A percentile compares a stretch with the other conserved stretches of the same genome.
Conservation (phyloP, 1,140 invertebrate species). For the Zophobas morio region DNA sequence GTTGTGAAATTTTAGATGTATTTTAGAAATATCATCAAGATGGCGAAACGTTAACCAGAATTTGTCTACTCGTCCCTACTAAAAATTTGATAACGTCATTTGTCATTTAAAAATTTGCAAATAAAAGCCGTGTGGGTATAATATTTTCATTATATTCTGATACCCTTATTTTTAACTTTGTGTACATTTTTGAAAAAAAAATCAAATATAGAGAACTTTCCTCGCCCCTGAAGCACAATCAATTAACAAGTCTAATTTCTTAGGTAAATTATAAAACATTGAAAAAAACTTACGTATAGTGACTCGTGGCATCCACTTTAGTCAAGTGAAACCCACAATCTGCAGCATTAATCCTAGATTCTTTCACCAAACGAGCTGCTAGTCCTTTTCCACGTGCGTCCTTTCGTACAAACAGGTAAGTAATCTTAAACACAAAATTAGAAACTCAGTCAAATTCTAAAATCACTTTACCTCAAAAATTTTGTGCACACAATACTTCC, state of each 20-base stretch:
- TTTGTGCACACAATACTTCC: constrained; percentile 63
- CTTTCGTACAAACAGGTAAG: constrained; percentile 65
- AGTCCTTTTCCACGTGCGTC: constrained; percentile 64
- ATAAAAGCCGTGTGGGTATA: too few species aligned
- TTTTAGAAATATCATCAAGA: too few species aligned
- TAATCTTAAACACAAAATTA: constrained; percentile 56
- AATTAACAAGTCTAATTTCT: not conserved
- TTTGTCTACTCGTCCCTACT: too few species aligned
- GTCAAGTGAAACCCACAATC: constrained; percentile 67
- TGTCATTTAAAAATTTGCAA: too few species aligned
- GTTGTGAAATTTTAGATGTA: too few species aligned
- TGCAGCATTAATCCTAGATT: constrained; percentile 66
- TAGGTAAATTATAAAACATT: not conserved
- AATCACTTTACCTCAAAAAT: constrained; percentile 66
- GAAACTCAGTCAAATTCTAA: not conserved
- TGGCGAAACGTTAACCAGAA: too few species aligned
- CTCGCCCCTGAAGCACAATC: too few species aligned
- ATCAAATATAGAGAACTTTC: too few species aligned
- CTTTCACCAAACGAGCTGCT: constrained; percentile 63
- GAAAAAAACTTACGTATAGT: constrained; percentile 54
- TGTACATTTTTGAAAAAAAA: too few species aligned
- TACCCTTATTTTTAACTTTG: too few species aligned
- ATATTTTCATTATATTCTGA: too few species aligned
- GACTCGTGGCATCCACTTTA: constrained; percentile 68
- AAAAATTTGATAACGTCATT: too few species aligned